Percentiles rank a stretch among this genome's conserved stretches.
These are phyloP conservation scores for Phymorhynchus buccinoides DNA, from an alignment of 1,140 invertebrate species.

Conservation along the genomic window DNA sequence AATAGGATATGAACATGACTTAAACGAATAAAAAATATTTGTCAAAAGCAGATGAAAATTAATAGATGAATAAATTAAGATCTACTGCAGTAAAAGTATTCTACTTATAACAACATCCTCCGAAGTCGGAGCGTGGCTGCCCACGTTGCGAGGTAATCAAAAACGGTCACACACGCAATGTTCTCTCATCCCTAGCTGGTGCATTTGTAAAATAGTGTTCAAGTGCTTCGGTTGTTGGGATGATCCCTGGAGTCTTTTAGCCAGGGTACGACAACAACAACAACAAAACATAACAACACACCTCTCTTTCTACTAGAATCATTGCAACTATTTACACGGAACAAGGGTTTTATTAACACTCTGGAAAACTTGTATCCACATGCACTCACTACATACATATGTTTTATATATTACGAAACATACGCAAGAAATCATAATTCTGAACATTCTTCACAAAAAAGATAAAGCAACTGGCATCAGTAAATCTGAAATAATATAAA, in stretches of 20 bases:
- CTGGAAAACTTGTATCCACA: neutral
- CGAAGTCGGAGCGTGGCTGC: too few relatives aligned
- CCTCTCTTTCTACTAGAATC: too few relatives aligned
- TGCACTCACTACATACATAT: neutral
- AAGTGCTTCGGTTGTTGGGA: too few relatives aligned
- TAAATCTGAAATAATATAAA: neutral
- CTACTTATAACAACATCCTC: neutral
- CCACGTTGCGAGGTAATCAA: too few relatives aligned
- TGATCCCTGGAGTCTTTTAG: too few relatives aligned
- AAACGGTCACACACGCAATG: neutral
- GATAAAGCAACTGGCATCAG: neutral
- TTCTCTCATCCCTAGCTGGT: too few relatives aligned
- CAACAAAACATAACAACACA: too few relatives aligned
- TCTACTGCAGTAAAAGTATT: neutral
- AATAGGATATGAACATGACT: neutral
- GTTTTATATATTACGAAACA: too few relatives aligned
- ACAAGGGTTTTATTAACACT: neutral
- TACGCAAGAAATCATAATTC: too few relatives aligned
- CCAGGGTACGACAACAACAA: too few relatives aligned
- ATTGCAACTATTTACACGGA: neutral
- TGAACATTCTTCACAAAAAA: too few relatives aligned
- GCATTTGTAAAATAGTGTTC: too few relatives aligned
- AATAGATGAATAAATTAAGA: neutral
- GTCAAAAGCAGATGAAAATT: neutral
- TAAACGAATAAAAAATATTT: neutral